Conservation (phyloP, 2,113 vertebrate genomes). For the Nettapus auritus region DNA sequence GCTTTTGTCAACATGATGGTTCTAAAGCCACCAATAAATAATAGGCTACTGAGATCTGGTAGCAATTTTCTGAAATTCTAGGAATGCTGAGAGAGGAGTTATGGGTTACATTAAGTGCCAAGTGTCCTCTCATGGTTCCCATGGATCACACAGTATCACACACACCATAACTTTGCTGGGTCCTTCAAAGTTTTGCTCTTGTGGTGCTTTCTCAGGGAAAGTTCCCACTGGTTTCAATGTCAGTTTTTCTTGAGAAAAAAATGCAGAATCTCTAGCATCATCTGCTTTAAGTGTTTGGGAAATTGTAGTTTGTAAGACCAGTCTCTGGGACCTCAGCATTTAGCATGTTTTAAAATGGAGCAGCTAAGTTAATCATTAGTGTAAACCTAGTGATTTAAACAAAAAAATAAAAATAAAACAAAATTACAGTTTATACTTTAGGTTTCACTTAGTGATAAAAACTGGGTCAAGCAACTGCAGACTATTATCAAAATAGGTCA, state of each 20-base stretch:
- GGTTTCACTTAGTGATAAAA: neutral
- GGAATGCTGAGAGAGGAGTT: neutral
- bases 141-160: neutral
- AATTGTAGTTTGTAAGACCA: neutral
- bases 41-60: neutral
- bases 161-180: neutral
- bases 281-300: neutral
- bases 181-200: neutral
- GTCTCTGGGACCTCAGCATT: neutral
- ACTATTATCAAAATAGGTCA: neutral
- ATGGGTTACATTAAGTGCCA: neutral
- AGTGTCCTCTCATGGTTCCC: neutral
- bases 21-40: neutral
- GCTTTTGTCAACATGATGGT: neutral
- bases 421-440: neutral
- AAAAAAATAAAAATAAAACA: neutral
- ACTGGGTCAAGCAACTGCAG: neutral
- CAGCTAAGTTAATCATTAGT: neutral
- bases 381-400: neutral
- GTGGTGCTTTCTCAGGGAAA: neutral
- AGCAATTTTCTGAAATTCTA: conserved; percentile 19
- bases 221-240: neutral
- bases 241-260: neutral
- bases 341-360: neutral
- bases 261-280: neutral